Evolutionary conservation across 2,888 invertebrate genomes (phyloP).

Genomic region (Nomada fabriciana): DNA sequence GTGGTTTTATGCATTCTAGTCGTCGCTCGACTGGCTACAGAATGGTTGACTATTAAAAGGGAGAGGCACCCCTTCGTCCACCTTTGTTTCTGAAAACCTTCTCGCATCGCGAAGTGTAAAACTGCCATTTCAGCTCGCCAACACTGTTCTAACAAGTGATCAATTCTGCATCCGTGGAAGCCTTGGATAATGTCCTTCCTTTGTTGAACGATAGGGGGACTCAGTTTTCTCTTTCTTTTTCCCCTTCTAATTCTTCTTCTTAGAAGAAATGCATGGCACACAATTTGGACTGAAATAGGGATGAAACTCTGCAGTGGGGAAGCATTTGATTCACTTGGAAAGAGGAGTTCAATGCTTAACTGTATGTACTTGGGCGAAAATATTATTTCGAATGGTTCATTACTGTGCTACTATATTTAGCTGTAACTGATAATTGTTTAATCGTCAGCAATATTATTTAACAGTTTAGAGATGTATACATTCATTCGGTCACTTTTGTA

Average conservation of each 20-base stretch:
- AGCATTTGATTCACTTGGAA: not conserved
- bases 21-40: conserved; percentile 22
- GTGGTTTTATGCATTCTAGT: conserved; percentile 46
- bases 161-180: conserved; percentile 41
- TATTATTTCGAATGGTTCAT: not conserved
- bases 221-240: not conserved
- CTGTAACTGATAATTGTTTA: no score
- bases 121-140: conserved; percentile 50
- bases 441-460: no score
- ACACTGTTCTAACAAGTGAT: conserved; percentile 50
- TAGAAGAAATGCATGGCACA: not conserved
- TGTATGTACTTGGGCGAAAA: not conserved
- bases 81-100: conserved; percentile 57
- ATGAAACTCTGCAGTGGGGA: not conserved
- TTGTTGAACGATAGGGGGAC: conserved; percentile 27
- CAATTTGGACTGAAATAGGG: conserved; percentile 11
- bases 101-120: conserved; percentile 41
- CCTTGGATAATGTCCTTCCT: conserved; percentile 32
- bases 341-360: not conserved
- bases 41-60: conserved; percentile 60
- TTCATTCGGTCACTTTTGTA: no score
- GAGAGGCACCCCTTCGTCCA: conserved; percentile 37
- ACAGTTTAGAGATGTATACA: no score
- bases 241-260: not conserved
- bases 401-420: no score